phyloP scores from a whole-genome alignment of 1,140 invertebrate genomes.

The Diabrotica virgifera region DNA sequence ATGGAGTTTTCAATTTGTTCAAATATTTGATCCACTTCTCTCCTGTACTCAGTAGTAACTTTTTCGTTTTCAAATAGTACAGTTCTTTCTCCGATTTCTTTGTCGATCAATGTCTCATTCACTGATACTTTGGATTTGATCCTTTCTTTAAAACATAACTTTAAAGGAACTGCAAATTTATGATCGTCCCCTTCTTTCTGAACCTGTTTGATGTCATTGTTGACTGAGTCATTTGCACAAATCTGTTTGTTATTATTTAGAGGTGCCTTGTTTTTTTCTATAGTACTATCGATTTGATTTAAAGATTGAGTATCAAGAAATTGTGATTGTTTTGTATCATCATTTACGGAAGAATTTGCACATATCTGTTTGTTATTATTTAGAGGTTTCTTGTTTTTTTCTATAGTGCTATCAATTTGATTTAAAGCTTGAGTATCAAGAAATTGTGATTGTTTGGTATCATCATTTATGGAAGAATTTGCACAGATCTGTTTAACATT shows the following conservation, averaged over 20 bases:
- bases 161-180: conserved; percentile 21
- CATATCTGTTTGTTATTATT: neutral
- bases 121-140: neutral
- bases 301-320: conserved; percentile 24
- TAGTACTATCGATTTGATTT: conserved; percentile 28
- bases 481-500: neutral
- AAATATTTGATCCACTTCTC: conserved; percentile 39
- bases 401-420: conserved; percentile 27
- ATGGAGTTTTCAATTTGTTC: conserved; percentile 42
- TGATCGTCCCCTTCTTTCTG: conserved; percentile 16
- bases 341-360: neutral
- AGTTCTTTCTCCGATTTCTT: conserved; percentile 20
- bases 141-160: conserved; percentile 16
- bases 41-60: conserved; percentile 28
- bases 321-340: neutral
- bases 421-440: conserved; percentile 24
- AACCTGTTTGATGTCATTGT: conserved; percentile 6
- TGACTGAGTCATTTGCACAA: neutral
- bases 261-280: neutral
- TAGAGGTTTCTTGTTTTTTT: neutral
- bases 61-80: conserved; percentile 26
- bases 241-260: neutral
- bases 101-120: conserved; percentile 10
- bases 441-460: conserved; percentile 10
- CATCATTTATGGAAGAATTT: neutral